Conservation (phyloP, 2,113 vertebrate genomes). For the Pavo muticus region DNA sequence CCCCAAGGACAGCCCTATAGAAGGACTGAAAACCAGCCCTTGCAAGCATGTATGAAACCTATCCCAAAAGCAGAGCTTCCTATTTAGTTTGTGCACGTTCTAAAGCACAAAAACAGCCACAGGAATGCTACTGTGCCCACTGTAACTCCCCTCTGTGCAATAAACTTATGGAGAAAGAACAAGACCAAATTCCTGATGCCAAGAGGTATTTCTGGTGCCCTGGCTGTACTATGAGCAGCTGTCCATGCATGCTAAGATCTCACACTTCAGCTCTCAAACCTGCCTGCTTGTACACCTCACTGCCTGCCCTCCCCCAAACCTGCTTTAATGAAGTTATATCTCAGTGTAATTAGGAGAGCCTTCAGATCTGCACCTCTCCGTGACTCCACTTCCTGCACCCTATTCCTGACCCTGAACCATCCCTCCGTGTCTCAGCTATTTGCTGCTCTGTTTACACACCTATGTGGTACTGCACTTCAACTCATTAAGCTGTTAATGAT, state of each 20-base stretch:
- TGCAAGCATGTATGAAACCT: neutral
- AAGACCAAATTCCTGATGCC: neutral
- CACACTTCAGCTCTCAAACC: neutral
- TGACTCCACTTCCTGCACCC: neutral
- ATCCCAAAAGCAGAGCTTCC: neutral
- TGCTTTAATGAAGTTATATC: neutral
- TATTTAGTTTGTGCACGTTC: neutral
- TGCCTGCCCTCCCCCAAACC: neutral
- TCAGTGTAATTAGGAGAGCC: neutral
- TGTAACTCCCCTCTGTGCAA: neutral
- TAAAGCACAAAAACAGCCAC: neutral
- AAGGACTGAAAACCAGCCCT: neutral
- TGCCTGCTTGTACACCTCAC: accelerated
- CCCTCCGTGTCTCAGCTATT: neutral
- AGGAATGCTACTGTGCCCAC: neutral
- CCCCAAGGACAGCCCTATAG: neutral
- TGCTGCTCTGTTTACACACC: neutral
- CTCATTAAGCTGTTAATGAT: neutral
- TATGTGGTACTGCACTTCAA: neutral
- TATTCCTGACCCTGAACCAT: neutral
- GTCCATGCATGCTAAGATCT: accelerated
- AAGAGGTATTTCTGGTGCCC: neutral
- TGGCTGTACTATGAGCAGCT: accelerated
- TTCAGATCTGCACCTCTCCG: neutral
- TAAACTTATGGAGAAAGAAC: accelerated